Percentiles rank a stretch among this genome's conserved stretches.
Evolutionary conservation across 2,797 vertebrate genomes (phyloP).

Genomic region (Geotria australis): DNA sequence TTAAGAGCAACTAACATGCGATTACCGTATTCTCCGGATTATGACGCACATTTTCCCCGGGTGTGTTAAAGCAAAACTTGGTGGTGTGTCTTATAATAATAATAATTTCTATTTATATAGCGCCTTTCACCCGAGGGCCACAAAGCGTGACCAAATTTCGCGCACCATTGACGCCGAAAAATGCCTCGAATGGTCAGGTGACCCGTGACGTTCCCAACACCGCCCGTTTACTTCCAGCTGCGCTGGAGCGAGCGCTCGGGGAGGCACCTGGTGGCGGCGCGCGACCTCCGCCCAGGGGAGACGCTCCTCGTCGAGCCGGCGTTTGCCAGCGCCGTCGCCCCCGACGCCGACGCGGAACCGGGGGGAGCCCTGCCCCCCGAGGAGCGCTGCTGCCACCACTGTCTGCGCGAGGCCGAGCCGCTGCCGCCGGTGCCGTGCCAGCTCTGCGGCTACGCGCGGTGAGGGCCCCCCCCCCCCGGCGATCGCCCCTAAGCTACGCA

Average conservation of each 20-base stretch:
- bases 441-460: slow-evolving; percentile 28
- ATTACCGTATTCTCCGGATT: no score
- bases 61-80: no score
- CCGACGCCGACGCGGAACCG: slow-evolving; percentile 1
- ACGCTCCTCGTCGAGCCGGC: slow-evolving; percentile 35
- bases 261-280: slow-evolving; percentile 29
- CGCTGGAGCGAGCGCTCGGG: slow-evolving; percentile 26
- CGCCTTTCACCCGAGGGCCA: no score
- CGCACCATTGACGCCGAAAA: no score
- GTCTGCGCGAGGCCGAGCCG: slow-evolving; percentile 15
- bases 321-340: slow-evolving; percentile 44
- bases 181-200: no score
- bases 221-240: slow-evolving; percentile 14
- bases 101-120: no score
- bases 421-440: slow-evolving; percentile 24
- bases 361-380: slow-evolving; percentile 4
- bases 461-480: no score
- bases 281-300: slow-evolving; percentile 28
- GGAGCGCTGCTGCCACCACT: slow-evolving; percentile 40
- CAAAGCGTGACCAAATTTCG: no score
- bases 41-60: no score
- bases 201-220: slow-evolving; percentile 7
- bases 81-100: no score
- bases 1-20: no score
- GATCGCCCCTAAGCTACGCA: no score